Evolutionary conservation across 2,113 vertebrate genomes (phyloP).

Genomic region (Psittacula cyanocephala): DNA sequence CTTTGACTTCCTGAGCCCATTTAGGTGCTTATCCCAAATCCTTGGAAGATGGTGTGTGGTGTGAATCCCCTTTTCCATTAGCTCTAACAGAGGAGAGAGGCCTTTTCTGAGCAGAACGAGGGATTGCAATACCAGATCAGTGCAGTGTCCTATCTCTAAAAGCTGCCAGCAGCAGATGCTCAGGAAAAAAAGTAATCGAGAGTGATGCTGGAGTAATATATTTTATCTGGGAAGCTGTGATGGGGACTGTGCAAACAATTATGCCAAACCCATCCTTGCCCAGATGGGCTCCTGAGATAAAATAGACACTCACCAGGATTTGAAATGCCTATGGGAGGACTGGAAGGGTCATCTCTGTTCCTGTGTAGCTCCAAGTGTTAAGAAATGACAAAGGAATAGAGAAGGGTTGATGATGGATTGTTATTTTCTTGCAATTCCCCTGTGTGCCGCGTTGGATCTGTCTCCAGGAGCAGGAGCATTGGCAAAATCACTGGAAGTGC

Average conservation of each 20-base stretch:
- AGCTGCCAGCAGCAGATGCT: constrained; percentile 39
- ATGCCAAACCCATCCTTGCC: not conserved
- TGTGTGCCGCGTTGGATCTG: not conserved
- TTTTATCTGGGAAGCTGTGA: not conserved
- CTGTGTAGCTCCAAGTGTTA: rapidly evolving
- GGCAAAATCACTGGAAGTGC: rapidly evolving
- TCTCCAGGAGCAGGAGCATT: not conserved
- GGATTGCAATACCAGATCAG: constrained; percentile 26
- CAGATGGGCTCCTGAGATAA: not conserved
- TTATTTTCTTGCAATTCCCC: not conserved
- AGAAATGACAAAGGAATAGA: not conserved
- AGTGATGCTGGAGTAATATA: constrained; percentile 29
- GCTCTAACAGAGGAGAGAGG: not conserved
- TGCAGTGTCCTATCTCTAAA: constrained; percentile 8
- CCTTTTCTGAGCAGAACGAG: constrained; percentile 25
- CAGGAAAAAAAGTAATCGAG: not conserved
- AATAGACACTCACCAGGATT: not conserved
- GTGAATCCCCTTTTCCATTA: constrained; percentile 35
- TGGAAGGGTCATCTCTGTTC: not conserved
- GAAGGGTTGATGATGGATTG: not conserved
- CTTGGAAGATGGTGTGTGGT: not conserved
- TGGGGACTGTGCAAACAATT: constrained; percentile 14
- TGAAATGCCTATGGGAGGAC: not conserved
- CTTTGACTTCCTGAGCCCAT: not conserved
- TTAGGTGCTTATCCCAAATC: constrained; percentile 12